These are phyloP conservation scores for Polyodon spathula DNA, from an alignment of 2,113 vertebrate species.

Conservation along the genomic window DNA sequence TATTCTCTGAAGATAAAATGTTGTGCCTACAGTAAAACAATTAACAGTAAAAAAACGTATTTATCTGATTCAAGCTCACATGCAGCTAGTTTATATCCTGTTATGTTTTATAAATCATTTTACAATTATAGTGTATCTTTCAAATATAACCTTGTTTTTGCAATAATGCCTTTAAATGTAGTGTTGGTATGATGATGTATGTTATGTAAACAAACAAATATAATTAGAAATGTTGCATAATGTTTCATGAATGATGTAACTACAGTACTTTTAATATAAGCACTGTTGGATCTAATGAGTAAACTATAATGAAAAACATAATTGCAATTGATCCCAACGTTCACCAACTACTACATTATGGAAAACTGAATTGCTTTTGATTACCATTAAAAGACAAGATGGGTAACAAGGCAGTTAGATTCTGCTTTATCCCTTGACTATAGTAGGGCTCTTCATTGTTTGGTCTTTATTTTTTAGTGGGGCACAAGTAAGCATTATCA, in stretches of 20 bases:
- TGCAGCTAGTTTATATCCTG: background rate
- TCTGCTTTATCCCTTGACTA: no score
- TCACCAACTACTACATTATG: no score
- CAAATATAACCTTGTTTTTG: constrained; percentile 4
- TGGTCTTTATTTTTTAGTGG: no score
- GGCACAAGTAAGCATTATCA: no score
- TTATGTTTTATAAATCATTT: background rate
- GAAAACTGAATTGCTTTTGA: no score
- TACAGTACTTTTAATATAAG: background rate
- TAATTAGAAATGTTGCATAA: constrained; percentile 2
- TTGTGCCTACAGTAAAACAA: no score
- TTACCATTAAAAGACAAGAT: no score
- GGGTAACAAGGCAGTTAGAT: no score
- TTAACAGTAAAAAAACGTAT: no score
- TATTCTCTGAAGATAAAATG: no score
- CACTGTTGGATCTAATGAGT: background rate
- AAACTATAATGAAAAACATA: background rate
- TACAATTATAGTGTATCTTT: background rate
- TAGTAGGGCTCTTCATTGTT: no score
- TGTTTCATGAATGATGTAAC: background rate
- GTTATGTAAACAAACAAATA: background rate
- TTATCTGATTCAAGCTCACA: background rate
- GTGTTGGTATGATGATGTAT: constrained; percentile 8
- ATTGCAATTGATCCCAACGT: background rate
- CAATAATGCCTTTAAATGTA: constrained; percentile 7